Base-by-base conservation (phyloP, 2,113 vertebrate species). In the Blennius ocellaris region DNA sequence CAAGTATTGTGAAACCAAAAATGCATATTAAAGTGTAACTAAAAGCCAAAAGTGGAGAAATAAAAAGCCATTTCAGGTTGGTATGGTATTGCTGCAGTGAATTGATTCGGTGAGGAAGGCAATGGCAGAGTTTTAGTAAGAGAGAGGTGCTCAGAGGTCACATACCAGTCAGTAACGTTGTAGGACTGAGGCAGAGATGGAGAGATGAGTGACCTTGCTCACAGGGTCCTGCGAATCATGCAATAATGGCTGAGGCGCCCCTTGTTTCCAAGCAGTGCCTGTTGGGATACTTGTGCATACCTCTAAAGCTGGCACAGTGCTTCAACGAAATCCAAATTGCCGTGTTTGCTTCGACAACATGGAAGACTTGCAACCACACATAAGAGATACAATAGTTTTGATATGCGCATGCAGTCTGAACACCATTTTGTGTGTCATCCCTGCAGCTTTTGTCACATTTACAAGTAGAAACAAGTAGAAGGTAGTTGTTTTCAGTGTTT, bases 171-270 rank as follows among this genome's bases (percentile, higher is more conserved):
- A 60, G 56, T 49, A 47, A 53, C 43, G 21, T 52, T 15, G 37
- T 52, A 14, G 73, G 47, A 65, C 75, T 15, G 45, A 76, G 37
- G 72, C 75, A 61, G 71, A 52, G 61, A 78, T 58, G 38, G 58
- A 37, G 53, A 69, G 54, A 80, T 81, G 60, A 59, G 69, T 81
- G 76, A 87, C 86, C 84, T 85, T 84, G 80, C 84, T 85, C 66
- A 57, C 39, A 81, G 77, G 80, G 64, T 73, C 68, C 60, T 62
- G 73, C 59, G 85, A 64, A 83, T 83, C 76, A 76, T 78, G 59
- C 78, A 57, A 30, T 78, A 68, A 73, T 52, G 69, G 60, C 73
- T 40, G 56, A 62, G 78, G 12, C 70, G 70, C 21, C n/a, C 48
- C 67, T 83, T 76, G 69, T 73, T 80, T 63, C 62, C 60, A 76